Conservation (phyloP, 2,797 vertebrate species). For the Otus scops region DNA sequence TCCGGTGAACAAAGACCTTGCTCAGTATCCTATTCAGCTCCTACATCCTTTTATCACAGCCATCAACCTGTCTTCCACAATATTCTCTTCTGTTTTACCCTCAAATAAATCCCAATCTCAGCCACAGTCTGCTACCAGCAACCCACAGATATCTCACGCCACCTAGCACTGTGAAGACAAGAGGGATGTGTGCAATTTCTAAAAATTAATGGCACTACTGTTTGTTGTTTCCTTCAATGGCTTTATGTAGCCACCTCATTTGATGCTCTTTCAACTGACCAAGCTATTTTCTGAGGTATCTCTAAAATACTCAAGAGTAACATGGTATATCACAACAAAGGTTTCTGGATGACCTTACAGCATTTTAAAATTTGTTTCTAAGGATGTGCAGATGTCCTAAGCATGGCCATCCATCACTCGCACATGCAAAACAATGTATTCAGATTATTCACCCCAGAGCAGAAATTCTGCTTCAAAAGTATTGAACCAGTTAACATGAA, state of each 20-base stretch:
- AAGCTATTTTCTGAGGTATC: not conserved
- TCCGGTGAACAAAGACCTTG: not conserved
- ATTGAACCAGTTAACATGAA: not conserved
- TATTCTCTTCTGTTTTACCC: not conserved
- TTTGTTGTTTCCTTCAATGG: fast-evolving
- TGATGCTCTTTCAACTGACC: not conserved
- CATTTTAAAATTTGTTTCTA: not conserved
- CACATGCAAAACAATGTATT: not conserved
- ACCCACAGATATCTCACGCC: not conserved
- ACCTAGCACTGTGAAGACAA: not conserved
- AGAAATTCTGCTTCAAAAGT: not conserved
- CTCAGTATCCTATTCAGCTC: not conserved
- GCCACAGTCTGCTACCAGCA: not conserved
- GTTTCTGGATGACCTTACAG: not conserved
- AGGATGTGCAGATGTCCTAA: not conserved
- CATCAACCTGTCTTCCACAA: not conserved
- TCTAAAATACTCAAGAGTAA: not conserved
- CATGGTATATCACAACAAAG: not conserved
- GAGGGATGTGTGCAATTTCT: fast-evolving
- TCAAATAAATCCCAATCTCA: not conserved
- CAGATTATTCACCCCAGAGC: not conserved
- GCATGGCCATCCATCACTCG: fast-evolving
- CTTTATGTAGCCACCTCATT: not conserved
- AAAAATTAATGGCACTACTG: not conserved
- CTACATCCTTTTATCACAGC: not conserved